phyloP scores from a whole-genome alignment of 1,140 invertebrate genomes.

The Vollenhovia emeryi region DNA sequence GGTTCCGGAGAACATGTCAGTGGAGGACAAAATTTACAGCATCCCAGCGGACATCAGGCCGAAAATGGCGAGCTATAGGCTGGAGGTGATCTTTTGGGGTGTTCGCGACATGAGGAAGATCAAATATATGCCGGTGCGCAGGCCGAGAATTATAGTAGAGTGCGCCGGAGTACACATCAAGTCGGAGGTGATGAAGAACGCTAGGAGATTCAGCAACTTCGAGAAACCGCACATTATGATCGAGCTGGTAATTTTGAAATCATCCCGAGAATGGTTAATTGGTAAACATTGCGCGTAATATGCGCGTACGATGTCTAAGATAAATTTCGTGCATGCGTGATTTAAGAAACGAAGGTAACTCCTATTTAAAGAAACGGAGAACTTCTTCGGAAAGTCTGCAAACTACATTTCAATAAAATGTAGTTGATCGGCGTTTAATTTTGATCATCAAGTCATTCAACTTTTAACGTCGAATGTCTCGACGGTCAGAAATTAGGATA shows the following conservation, averaged over 20 bases:
- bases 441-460: not conserved
- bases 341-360: not conserved
- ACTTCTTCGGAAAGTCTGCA: not conserved
- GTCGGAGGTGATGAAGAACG: constrained; percentile 86
- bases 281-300: not conserved
- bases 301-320: not conserved
- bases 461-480: not conserved
- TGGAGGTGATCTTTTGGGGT: constrained; percentile 89
- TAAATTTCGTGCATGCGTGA: not conserved
- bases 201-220: constrained; percentile 84
- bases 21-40: constrained; percentile 77
- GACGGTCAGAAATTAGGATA: not conserved
- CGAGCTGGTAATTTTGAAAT: constrained; percentile 79
- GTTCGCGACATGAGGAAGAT: constrained; percentile 86
- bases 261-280: not conserved
- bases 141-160: constrained; percentile 86
- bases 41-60: constrained; percentile 86
- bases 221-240: constrained; percentile 82
- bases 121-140: constrained; percentile 82
- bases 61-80: constrained; percentile 78
- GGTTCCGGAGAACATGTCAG: constrained; percentile 69
- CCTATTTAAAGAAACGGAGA: not conserved
- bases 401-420: not conserved
- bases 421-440: not conserved
- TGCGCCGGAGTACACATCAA: constrained; percentile 85